phyloP scores from a whole-genome alignment of 1,140 invertebrate species.

The Nilaparvata lugens region DNA sequence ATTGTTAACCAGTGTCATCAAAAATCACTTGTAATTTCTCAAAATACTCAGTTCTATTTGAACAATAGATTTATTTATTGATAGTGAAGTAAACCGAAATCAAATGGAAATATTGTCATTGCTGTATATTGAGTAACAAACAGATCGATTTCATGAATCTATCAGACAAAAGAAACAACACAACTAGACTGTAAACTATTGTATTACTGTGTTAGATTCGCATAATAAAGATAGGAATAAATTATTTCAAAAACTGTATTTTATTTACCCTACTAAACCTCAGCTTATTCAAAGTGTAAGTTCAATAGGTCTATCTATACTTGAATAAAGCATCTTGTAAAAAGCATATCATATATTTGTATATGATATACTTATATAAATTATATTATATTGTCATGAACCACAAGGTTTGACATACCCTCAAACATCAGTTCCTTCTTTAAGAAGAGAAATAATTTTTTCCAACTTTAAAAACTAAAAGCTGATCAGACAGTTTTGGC shows the following conservation, averaged over 20 bases:
- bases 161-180: background rate
- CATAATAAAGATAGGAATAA: background rate
- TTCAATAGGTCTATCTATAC: no score
- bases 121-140: background rate
- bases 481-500: no score
- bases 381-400: no score
- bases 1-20: background rate
- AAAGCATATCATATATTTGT: no score
- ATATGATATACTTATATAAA: no score
- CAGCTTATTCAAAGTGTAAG: no score
- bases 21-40: background rate
- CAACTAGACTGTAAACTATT: slow-evolving; percentile 1
- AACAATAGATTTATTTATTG: background rate
- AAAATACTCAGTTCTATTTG: background rate
- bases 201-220: slow-evolving; percentile 2
- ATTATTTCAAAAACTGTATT: background rate
- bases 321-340: no score
- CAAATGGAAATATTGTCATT: background rate
- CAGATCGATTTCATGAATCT: background rate
- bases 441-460: no score
- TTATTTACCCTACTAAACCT: no score
- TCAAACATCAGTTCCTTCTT: no score
- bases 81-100: background rate
- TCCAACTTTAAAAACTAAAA: no score
- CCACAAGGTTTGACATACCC: no score